These are phyloP conservation scores for Nipponia nippon DNA, from an alignment of 2,113 vertebrate species.

Conservation along the genomic window DNA sequence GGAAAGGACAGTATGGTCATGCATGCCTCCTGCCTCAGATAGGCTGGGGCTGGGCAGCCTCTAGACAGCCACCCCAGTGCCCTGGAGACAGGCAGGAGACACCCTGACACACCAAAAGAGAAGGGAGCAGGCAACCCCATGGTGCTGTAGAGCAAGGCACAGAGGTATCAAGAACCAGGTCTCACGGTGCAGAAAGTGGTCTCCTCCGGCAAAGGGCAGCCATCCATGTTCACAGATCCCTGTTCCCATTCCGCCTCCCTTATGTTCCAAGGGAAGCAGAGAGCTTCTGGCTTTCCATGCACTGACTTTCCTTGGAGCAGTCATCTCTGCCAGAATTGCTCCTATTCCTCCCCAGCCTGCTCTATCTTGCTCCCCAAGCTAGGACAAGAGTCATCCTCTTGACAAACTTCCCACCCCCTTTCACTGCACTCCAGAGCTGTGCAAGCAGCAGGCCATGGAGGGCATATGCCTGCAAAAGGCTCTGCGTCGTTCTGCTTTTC, in stretches of 20 bases:
- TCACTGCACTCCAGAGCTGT: neutral
- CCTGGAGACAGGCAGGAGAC: neutral
- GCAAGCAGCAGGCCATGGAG: neutral
- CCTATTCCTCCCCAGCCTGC: neutral
- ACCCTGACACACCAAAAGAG: neutral
- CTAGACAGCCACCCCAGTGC: neutral
- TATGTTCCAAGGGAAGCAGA: neutral
- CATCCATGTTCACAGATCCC: neutral
- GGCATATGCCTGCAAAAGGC: neutral
- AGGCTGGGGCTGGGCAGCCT: neutral
- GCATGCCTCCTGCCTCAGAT: neutral
- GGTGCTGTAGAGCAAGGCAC: neutral
- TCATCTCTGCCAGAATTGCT: neutral
- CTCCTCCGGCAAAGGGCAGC: neutral
- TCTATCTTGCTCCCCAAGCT: neutral
- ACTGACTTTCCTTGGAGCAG: neutral
- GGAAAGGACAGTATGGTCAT: neutral
- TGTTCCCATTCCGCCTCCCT: neutral
- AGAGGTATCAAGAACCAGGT: neutral
- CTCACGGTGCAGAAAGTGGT: neutral
- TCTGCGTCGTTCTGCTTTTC: neutral
- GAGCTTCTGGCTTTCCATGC: neutral
- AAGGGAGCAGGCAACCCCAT: neutral
- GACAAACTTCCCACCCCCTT: neutral
- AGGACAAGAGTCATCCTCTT: neutral